Percentiles rank a stretch among this genome's conserved stretches.
These are phyloP conservation scores for Whitmania pigra DNA, from an alignment of 1,140 invertebrate genomes.

Conservation along the genomic window DNA sequence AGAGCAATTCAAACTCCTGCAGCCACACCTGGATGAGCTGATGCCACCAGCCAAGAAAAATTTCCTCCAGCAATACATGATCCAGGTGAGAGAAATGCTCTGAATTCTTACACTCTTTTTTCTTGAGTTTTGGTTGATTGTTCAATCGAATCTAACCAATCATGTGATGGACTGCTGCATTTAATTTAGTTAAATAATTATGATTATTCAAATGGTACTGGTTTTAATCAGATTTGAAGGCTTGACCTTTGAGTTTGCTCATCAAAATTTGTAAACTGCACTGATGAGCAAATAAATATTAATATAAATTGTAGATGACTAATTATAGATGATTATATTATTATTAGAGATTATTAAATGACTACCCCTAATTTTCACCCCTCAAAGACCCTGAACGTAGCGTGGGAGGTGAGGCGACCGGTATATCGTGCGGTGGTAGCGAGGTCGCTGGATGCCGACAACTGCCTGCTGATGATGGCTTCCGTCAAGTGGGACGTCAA, in stretches of 20 bases:
- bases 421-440: conserved; percentile 71
- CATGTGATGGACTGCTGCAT: neutral
- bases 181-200: neutral
- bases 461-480: conserved; percentile 72
- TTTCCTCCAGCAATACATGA: conserved; percentile 61
- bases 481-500: conserved; percentile 83
- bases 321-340: neutral
- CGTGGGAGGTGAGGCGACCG: conserved; percentile 61
- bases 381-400: conserved; percentile 51
- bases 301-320: no score
- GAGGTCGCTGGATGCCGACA: conserved; percentile 63
- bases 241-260: neutral
- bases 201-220: neutral
- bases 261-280: neutral
- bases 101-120: neutral
- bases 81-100: conserved; percentile 35
- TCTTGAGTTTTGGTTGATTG: no score
- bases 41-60: conserved; percentile 48
- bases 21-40: conserved; percentile 57
- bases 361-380: no score
- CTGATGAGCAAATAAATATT: neutral
- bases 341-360: no score
- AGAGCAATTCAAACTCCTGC: conserved; percentile 68
- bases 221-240: neutral
- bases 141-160: no score